Evolutionary conservation across 2,888 invertebrate genomes (phyloP).

Genomic region (Pterostichus madidus): DNA sequence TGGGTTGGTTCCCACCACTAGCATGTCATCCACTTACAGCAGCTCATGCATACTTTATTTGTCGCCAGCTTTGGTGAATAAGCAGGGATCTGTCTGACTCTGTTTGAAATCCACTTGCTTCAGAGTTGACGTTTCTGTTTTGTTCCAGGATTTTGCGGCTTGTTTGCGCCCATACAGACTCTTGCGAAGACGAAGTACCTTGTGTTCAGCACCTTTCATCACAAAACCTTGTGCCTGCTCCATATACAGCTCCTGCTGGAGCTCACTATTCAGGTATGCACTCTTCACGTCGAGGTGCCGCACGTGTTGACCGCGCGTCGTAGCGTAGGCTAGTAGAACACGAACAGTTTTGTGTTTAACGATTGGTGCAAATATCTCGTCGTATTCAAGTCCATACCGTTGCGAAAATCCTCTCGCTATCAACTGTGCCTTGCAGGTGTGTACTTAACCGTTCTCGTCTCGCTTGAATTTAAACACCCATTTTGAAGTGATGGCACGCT

Average conservation of each 20-base stretch:
- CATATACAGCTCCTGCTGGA: slow-evolving; percentile 66
- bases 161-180: background rate
- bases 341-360: background rate
- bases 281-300: too few species aligned
- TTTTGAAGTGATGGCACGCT: background rate
- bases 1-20: too few species aligned
- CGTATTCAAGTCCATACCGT: background rate
- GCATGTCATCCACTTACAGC: too few species aligned
- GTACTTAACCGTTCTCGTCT: too few species aligned
- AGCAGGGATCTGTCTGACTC: too few species aligned
- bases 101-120: background rate
- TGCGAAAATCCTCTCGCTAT: slow-evolving; percentile 1
- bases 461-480: background rate
- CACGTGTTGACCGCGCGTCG: too few species aligned
- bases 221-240: slow-evolving; percentile 5
- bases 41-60: too few species aligned
- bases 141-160: background rate
- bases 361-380: slow-evolving; percentile 1
- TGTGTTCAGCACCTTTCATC: background rate
- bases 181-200: too few species aligned
- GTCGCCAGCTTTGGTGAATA: background rate
- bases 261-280: too few species aligned
- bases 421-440: too few species aligned
- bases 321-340: too few species aligned
- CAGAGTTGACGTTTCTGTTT: background rate